These are phyloP conservation scores for Callyntrura guangdongensis DNA, from an alignment of 2,888 invertebrate species.

Conservation along the genomic window DNA sequence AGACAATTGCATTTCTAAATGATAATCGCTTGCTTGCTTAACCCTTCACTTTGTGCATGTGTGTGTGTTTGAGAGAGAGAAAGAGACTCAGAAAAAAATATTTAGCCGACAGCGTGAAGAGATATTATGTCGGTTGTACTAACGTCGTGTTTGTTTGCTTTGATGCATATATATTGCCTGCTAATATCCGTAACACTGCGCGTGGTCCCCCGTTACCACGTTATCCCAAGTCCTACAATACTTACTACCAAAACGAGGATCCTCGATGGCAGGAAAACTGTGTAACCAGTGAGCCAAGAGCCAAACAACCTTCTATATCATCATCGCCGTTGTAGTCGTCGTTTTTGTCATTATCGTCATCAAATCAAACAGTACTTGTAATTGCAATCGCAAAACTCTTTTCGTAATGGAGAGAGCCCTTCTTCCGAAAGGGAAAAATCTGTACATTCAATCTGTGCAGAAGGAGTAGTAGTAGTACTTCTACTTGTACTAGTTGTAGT, in stretches of 20 bases:
- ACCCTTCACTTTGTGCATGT: conserved; percentile 61
- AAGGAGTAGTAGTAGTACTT: too few species aligned
- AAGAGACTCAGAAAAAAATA: too few species aligned
- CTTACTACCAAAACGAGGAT: background rate
- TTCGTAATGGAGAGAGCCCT: conserved; percentile 33
- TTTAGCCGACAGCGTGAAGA: background rate
- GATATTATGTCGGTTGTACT: background rate
- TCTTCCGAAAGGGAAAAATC: conserved; percentile 66
- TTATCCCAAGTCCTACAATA: background rate
- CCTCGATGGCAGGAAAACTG: background rate
- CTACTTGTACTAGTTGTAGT: background rate
- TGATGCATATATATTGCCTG: background rate
- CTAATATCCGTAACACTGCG: conserved; percentile 10
- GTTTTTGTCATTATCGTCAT: background rate
- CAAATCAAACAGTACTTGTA: conserved; percentile 53
- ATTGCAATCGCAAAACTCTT: conserved; percentile 49
- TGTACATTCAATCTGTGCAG: conserved; percentile 56
- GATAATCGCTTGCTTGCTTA: conserved; percentile 48
- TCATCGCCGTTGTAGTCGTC: background rate
- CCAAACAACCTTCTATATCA: conserved; percentile 16
- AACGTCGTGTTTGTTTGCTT: conserved; percentile 22
- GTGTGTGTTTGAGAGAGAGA: too few species aligned
- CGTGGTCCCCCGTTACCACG: background rate
- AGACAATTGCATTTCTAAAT: conserved; percentile 58
- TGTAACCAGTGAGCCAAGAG: background rate